A percentile compares a stretch with the other conserved stretches of the same genome.
These are phyloP conservation scores for Kryptolebias marmoratus DNA, from an alignment of 2,113 vertebrate genomes.

Conservation along the genomic window DNA sequence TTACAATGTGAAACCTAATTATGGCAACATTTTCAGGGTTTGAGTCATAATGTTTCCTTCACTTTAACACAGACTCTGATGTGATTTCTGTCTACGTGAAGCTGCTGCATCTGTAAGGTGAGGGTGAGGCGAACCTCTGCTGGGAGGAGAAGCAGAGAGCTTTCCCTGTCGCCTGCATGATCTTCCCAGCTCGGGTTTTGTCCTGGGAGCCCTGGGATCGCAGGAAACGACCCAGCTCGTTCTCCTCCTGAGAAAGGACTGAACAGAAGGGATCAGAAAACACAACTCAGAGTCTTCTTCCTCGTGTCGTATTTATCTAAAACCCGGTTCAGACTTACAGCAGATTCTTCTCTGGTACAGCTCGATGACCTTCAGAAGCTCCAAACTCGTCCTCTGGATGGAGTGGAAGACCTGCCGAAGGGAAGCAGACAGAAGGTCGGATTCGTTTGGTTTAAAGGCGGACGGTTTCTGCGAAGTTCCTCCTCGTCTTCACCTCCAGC, in stretches of 20 bases:
- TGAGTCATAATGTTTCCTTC: too few relatives aligned
- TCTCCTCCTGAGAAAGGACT: conserved; percentile 98
- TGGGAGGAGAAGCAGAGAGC: conserved; percentile 98
- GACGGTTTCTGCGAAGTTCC: neutral
- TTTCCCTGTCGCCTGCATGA: conserved; percentile 98
- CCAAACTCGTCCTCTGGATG: conserved; percentile 97
- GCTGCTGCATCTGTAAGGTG: too few relatives aligned
- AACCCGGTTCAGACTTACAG: conserved; percentile 79
- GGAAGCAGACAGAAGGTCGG: neutral
- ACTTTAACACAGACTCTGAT: too few relatives aligned
- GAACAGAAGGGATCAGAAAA: conserved; percentile 22
- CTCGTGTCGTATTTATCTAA: too few relatives aligned
- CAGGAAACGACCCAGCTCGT: conserved; percentile 95
- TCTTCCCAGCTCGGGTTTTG: conserved; percentile 95
- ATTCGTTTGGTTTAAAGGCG: neutral
- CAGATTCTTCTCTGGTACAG: conserved; percentile 96
- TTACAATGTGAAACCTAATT: too few relatives aligned
- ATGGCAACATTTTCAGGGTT: too few relatives aligned
- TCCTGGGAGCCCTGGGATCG: conserved; percentile 95
- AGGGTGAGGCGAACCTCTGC: conserved; percentile 84
- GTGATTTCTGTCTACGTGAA: too few relatives aligned
- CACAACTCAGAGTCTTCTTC: too few relatives aligned
- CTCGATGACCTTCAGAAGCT: conserved; percentile 96
- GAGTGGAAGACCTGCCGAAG: conserved; percentile 92
- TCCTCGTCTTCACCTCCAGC: conserved; percentile 85